A percentile compares a stretch with the other conserved stretches of the same genome.
phyloP scores from a whole-genome alignment of 2,113 vertebrate species.

The Rhizomys pruinosus region DNA sequence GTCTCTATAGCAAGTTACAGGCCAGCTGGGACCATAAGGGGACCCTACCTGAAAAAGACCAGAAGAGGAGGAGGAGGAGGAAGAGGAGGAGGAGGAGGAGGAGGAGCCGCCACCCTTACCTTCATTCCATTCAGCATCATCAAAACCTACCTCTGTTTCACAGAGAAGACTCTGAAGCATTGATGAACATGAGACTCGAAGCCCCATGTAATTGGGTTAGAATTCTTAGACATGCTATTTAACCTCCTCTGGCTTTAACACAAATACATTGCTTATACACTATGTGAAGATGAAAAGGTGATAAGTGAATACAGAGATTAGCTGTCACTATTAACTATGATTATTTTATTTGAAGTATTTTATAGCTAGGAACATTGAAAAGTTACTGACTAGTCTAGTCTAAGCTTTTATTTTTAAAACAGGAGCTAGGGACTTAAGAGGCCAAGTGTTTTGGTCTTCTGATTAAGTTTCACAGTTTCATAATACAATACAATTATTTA shows the following conservation, averaged over 20 bases:
- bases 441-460: neutral
- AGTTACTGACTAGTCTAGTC: neutral
- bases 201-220: neutral
- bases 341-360: neutral
- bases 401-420: neutral
- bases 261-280: neutral
- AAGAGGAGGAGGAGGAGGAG: too few relatives aligned
- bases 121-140: neutral
- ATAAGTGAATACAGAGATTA: neutral
- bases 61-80: too few relatives aligned
- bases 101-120: too few relatives aligned
- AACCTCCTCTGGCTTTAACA: neutral
- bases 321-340: neutral
- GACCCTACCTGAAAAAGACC: too few relatives aligned
- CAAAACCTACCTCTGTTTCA: neutral
- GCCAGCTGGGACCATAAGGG: too few relatives aligned
- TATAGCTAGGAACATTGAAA: neutral
- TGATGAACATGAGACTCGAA: neutral
- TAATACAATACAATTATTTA: constrained; percentile 31
- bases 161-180: neutral
- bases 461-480: constrained; percentile 50
- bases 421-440: neutral
- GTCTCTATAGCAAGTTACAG: too few relatives aligned
- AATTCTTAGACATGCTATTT: neutral
- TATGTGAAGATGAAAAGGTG: neutral